Percentiles rank a stretch among this genome's conserved stretches.
phyloP scores from a whole-genome alignment of 2,888 invertebrate genomes.

The Boloria selene region DNA sequence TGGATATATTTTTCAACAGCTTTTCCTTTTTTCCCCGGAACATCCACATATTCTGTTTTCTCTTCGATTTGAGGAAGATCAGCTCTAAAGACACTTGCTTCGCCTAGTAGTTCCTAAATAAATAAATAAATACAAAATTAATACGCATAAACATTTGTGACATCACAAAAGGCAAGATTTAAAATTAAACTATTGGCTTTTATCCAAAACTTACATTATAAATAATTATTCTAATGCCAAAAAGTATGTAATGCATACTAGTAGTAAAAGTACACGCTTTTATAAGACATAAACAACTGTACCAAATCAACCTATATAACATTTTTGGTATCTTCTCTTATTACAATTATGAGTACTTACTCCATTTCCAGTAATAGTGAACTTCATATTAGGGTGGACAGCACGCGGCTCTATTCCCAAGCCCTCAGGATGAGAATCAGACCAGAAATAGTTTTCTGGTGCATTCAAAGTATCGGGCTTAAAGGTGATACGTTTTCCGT shows the following conservation, averaged over 20 bases:
- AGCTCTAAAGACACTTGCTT: slow-evolving; percentile 86
- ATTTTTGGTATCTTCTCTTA: no score
- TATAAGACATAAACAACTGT: neutral
- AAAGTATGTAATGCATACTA: slow-evolving; percentile 3
- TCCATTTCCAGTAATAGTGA: slow-evolving; percentile 83
- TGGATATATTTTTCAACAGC: slow-evolving; percentile 85
- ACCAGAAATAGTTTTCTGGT: slow-evolving; percentile 88
- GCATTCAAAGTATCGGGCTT: slow-evolving; percentile 83
- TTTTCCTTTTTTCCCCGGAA: slow-evolving; percentile 69
- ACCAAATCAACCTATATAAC: no score
- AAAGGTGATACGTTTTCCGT: slow-evolving; percentile 89
- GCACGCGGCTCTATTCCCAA: slow-evolving; percentile 86
- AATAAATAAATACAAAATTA: slow-evolving; percentile 44
- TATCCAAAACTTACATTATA: slow-evolving; percentile 43
- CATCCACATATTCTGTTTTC: slow-evolving; percentile 82
- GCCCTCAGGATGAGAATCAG: slow-evolving; percentile 88
- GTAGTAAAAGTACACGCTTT: neutral
- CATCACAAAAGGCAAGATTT: neutral
- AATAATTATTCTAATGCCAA: slow-evolving; percentile 24
- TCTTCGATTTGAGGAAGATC: slow-evolving; percentile 86
- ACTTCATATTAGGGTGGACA: slow-evolving; percentile 85
- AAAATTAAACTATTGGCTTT: slow-evolving; percentile 41
- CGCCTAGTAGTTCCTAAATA: slow-evolving; percentile 82
- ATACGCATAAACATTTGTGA: neutral
- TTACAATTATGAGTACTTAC: slow-evolving; percentile 55